Evolutionary conservation across 1,140 invertebrate genomes (phyloP).

Genomic region (Papilio glaucus): DNA sequence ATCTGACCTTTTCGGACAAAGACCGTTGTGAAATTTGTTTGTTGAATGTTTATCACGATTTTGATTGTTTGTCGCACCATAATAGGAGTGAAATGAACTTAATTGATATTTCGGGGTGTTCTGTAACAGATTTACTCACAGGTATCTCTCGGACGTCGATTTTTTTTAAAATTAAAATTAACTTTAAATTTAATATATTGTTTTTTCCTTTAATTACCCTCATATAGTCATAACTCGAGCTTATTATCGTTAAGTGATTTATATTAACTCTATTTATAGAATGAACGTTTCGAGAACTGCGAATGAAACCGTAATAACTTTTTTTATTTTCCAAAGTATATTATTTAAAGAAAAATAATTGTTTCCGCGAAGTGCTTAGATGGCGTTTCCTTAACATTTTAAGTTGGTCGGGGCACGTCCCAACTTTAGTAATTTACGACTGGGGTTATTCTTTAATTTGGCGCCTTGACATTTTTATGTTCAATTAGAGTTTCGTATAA

Average conservation of each 20-base stretch:
- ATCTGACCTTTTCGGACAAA: background rate
- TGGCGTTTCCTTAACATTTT: slow-evolving; percentile 19
- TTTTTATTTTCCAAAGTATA: slow-evolving; percentile 12
- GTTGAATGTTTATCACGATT: slow-evolving; percentile 5
- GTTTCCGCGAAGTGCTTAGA: slow-evolving; percentile 26
- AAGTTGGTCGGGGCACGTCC: slow-evolving; percentile 23
- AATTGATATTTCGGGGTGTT: background rate
- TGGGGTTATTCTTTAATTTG: slow-evolving; percentile 31
- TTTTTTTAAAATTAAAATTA: no score
- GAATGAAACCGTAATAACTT: slow-evolving; percentile 2
- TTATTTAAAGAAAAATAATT: slow-evolving; percentile 21
- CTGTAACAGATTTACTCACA: background rate
- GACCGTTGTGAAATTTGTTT: slow-evolving; percentile 4
- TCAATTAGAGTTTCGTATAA: slow-evolving; percentile 32
- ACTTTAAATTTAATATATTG: no score
- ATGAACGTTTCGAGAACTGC: background rate
- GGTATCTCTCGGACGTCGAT: background rate
- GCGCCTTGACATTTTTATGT: slow-evolving; percentile 31
- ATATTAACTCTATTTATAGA: background rate
- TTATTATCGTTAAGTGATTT: slow-evolving; percentile 2
- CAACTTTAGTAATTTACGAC: slow-evolving; percentile 34
- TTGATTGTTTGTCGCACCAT: slow-evolving; percentile 20
- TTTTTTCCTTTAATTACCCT: background rate
- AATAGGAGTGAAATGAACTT: background rate
- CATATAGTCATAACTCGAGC: slow-evolving; percentile 4